Evolutionary conservation across 2,888 invertebrate species (phyloP).

Genomic region (Rotaria magnacalcarata): DNA sequence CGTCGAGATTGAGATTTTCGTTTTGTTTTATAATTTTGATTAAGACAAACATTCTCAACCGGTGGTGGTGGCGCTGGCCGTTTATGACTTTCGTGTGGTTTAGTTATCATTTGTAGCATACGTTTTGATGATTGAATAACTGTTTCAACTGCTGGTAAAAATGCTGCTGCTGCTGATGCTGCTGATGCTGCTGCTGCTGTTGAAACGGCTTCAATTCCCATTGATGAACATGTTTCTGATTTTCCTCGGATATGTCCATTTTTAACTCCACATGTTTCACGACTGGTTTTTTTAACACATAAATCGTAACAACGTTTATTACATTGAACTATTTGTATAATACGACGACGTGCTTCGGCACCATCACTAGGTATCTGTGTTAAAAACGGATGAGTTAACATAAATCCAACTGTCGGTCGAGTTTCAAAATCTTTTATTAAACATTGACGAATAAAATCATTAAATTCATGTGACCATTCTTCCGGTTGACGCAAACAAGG

Average conservation of each 20-base stretch:
- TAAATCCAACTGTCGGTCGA: constrained; percentile 69
- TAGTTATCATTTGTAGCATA: constrained; percentile 13
- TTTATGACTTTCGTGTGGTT: neutral
- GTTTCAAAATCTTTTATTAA: constrained; percentile 74
- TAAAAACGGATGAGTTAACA: constrained; percentile 71
- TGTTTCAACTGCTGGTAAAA: neutral
- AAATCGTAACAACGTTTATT: constrained; percentile 33
- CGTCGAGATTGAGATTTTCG: constrained; percentile 6
- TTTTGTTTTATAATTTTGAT: constrained; percentile 3
- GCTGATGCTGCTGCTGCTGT: neutral
- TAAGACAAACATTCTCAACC: neutral
- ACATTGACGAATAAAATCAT: constrained; percentile 70
- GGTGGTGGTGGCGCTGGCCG: constrained; percentile 34
- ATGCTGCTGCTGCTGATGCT: neutral
- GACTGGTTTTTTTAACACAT: neutral
- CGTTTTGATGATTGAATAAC: neutral
- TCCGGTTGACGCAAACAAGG: constrained; percentile 73
- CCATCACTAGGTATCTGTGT: constrained; percentile 49
- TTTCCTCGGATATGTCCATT: constrained; percentile 26
- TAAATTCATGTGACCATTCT: constrained; percentile 77
- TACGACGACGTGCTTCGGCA: neutral
- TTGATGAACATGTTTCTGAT: neutral
- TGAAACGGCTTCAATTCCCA: neutral
- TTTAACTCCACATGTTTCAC: constrained; percentile 32
- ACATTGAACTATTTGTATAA: constrained; percentile 3